Conservation (phyloP, 2,888 invertebrate genomes). For the Lasioglossum lativentre region DNA sequence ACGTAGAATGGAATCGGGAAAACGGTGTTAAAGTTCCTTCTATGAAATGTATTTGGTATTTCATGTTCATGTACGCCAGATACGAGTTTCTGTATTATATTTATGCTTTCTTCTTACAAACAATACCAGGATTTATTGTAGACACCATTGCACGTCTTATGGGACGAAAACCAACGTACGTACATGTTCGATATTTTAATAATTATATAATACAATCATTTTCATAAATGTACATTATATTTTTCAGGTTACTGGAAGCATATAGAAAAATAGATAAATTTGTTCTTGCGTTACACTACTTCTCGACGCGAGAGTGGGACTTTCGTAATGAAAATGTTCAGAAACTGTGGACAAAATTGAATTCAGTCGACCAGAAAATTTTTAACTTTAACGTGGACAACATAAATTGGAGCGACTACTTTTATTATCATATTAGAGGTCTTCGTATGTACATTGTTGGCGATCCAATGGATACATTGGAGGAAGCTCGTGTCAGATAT, state of each 20-base stretch:
- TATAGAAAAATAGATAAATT: conserved; percentile 91
- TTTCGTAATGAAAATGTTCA: conserved; percentile 88
- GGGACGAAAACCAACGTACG: conserved; percentile 88
- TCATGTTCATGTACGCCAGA: conserved; percentile 86
- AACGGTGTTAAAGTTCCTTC: conserved; percentile 86
- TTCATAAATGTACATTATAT: background rate
- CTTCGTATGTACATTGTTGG: conserved; percentile 91
- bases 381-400: conserved; percentile 90
- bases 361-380: conserved; percentile 86
- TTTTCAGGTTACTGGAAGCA: conserved; percentile 86
- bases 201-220: background rate
- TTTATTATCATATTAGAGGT: conserved; percentile 88
- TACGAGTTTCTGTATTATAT: conserved; percentile 83
- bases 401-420: conserved; percentile 91
- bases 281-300: conserved; percentile 90
- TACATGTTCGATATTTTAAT: background rate
- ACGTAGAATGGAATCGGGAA: conserved; percentile 83
- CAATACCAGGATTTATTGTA: conserved; percentile 87
- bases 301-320: conserved; percentile 91
- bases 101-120: conserved; percentile 86
- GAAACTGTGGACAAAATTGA: conserved; percentile 87
- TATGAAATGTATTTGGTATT: conserved; percentile 88
- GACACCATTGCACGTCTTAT: conserved; percentile 85
- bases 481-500: conserved; percentile 86
- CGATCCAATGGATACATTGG: conserved; percentile 90